Evolutionary conservation across 2,797 vertebrate species (phyloP).

Genomic region (Trematomus bernacchii): DNA sequence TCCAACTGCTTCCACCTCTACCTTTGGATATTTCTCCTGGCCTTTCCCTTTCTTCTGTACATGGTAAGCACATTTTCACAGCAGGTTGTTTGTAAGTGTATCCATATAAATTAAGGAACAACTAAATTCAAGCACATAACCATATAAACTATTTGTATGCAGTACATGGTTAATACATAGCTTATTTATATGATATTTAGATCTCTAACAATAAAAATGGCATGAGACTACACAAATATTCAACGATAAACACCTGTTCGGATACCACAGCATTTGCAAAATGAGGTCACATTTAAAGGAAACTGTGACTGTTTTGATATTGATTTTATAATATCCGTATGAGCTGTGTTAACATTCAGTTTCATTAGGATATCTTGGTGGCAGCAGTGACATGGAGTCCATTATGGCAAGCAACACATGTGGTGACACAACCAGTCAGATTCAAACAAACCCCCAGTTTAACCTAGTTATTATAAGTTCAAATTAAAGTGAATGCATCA

Average conservation of each 20-base stretch:
- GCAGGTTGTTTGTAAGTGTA: neutral
- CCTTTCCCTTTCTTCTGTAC: slow-evolving; percentile 91
- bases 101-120: neutral
- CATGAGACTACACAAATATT: neutral
- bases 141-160: neutral
- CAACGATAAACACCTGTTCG: neutral
- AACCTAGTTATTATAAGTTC: neutral
- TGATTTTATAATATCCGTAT: neutral
- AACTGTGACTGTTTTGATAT: neutral
- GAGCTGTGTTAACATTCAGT: neutral
- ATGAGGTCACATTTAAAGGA: neutral
- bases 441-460: neutral
- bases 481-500: neutral
- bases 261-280: neutral
- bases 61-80: slow-evolving; percentile 86
- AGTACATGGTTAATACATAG: neutral
- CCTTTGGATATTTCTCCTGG: slow-evolving; percentile 93
- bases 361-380: neutral
- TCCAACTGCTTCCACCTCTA: slow-evolving; percentile 95
- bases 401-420: neutral
- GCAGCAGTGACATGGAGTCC: neutral
- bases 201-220: neutral
- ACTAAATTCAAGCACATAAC: neutral
- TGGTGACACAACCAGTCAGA: neutral
- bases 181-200: neutral